These are phyloP conservation scores for Phylloscopus whistleri DNA, from an alignment of 2,113 vertebrate species.

Conservation along the genomic window DNA sequence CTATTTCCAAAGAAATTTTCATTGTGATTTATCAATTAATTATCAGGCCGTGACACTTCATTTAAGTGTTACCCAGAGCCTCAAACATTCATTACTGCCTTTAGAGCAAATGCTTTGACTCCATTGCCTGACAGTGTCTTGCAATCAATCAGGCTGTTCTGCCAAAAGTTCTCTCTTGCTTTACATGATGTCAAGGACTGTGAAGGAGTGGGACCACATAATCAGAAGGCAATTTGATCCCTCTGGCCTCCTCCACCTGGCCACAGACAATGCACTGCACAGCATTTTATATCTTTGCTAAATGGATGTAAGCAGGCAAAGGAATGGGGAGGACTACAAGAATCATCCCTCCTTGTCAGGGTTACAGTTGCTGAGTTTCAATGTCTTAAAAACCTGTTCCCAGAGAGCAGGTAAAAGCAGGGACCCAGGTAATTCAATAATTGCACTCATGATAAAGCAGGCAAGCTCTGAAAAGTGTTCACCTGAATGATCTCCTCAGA, in stretches of 20 bases:
- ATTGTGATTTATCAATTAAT: background rate
- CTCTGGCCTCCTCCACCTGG: background rate
- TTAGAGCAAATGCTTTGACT: background rate
- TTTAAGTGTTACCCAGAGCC: background rate
- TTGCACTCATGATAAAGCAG: background rate
- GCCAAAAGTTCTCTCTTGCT: background rate
- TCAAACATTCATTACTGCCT: background rate
- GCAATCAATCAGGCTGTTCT: background rate
- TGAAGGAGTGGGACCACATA: background rate
- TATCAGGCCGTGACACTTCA: background rate
- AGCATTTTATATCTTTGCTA: background rate
- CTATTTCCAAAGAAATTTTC: background rate
- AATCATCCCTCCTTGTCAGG: background rate
- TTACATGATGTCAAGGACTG: background rate
- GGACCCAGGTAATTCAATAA: background rate
- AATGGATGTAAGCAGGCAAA: background rate
- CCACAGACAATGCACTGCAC: background rate
- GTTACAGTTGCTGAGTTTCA: background rate
- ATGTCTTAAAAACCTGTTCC: background rate
- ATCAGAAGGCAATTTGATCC: background rate
- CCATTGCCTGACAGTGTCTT: background rate
- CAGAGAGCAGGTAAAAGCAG: background rate
- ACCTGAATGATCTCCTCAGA: background rate
- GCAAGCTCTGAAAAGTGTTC: background rate
- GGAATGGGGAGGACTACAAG: background rate